phyloP scores from a whole-genome alignment of 2,888 invertebrate species.

The Strigamia crassipes region DNA sequence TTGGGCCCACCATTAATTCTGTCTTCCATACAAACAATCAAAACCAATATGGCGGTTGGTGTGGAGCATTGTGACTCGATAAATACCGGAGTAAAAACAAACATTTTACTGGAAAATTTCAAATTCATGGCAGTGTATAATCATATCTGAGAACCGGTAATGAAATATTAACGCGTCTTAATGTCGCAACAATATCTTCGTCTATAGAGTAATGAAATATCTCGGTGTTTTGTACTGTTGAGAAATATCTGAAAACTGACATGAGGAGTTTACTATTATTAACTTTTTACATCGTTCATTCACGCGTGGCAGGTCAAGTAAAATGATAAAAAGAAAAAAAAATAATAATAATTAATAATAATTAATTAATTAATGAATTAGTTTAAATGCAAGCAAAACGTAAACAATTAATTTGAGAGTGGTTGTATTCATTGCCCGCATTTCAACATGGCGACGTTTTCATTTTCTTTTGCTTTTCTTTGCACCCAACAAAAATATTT shows the following conservation, averaged over 20 bases:
- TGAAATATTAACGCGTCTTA: too few species aligned
- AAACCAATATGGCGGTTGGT: background rate
- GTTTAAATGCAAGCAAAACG: background rate
- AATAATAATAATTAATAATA: background rate
- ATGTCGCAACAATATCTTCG: too few species aligned
- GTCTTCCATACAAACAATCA: background rate
- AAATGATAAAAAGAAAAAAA: background rate
- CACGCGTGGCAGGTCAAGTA: background rate
- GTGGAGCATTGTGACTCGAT: conserved; percentile 11
- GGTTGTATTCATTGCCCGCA: background rate
- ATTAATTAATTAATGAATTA: background rate
- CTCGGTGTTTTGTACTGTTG: conserved; percentile 1
- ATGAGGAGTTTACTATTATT: conserved; percentile 18
- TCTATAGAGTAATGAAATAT: background rate
- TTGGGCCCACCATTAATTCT: background rate
- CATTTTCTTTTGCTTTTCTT: background rate
- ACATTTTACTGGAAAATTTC: background rate
- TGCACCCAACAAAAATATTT: conserved; percentile 2
- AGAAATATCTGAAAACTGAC: background rate
- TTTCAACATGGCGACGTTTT: background rate
- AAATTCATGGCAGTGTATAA: conserved; percentile 14
- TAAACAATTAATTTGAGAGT: too few species aligned
- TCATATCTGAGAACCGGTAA: background rate
- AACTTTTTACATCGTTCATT: background rate
- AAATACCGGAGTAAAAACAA: background rate